These are phyloP conservation scores for Drosophila truncata DNA, from an alignment of 1,140 invertebrate species.

Conservation along the genomic window DNA sequence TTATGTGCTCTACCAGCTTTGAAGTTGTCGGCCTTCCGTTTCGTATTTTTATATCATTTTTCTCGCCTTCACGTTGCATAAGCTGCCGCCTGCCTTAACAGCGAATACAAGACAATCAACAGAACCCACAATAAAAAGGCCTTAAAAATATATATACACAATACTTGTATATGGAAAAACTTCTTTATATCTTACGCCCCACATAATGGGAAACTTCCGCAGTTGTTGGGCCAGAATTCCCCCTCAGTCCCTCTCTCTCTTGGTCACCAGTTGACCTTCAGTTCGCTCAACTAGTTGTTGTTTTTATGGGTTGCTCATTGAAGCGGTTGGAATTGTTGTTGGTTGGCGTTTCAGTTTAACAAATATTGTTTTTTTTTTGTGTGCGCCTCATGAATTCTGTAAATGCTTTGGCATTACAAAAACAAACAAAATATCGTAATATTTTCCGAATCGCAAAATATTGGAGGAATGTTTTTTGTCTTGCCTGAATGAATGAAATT, in stretches of 20 bases:
- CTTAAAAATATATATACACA: constrained; percentile 6
- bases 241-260: neutral
- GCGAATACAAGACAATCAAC: constrained; percentile 21
- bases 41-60: constrained; percentile 1
- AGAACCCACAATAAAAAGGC: constrained; percentile 31
- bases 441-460: constrained; percentile 33
- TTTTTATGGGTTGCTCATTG: constrained; percentile 48
- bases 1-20: constrained; percentile 17
- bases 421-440: constrained; percentile 23
- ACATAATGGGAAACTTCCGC: constrained; percentile 53
- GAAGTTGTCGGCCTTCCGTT: constrained; percentile 35
- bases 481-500: constrained; percentile 43
- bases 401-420: constrained; percentile 46
- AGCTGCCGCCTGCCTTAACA: constrained; percentile 30
- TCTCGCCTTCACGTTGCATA: constrained; percentile 9
- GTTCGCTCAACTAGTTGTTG: constrained; percentile 44
- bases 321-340: constrained; percentile 55
- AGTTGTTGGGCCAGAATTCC: constrained; percentile 5
- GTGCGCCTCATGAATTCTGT: constrained; percentile 57
- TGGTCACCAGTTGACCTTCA: constrained; percentile 62
- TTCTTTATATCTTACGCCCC: constrained; percentile 49
- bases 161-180: constrained; percentile 32
- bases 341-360: constrained; percentile 31
- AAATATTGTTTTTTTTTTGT: constrained; percentile 51
- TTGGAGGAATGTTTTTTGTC: constrained; percentile 26